Evolutionary conservation across 1,140 invertebrate genomes (phyloP), one percentile per base, ranked within the genome.

Genomic region (Dendroctonus valens): DNA sequence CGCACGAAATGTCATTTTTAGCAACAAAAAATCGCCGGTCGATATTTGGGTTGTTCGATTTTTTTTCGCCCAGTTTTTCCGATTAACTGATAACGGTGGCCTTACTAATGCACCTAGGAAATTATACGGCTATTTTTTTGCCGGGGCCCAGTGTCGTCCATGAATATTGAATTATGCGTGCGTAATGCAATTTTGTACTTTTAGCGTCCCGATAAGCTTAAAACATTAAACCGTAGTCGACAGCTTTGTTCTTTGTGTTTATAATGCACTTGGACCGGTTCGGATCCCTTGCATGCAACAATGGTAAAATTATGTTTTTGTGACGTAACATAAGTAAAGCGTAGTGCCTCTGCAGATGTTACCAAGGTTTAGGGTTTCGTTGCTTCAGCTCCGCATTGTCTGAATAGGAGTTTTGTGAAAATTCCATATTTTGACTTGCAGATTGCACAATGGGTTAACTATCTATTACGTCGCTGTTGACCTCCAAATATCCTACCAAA

Each of bases 1-100:
- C 60, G 51, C 60, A 63, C 51, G 60, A 63, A 63, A 63, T 54
- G 60, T 54, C 59, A 61, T 41, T 63, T 63, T 63, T n/a, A 51
- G 50, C 50, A 38, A 54, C 50, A 63, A 63, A 63, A 63, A 63
- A 63, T 52, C 39, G 48, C n/a, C 14, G 59, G 59, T 63, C 60
- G 60, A 63, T 63, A 63, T 53, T 26, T 26, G 26, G 26, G 26
- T 26, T 26, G 26, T 26, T 26, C 26, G 26, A 26, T 26, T 26
- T 26, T 26, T 26, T 26, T 26, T 26, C 26, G 26, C 26, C 26
- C 26, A 26, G 26, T 26, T 26, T 26, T 26, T 26, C 26, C 26
- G 26, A 26, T 26, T 3, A 26, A 26, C 26, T 26, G 26, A 26
- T 26, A 26, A 26, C 26, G 26, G 26, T 26, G 26, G 26, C 26